Evolutionary conservation across 1,140 invertebrate species (phyloP).

Genomic region (Glossosoma conforme): DNA sequence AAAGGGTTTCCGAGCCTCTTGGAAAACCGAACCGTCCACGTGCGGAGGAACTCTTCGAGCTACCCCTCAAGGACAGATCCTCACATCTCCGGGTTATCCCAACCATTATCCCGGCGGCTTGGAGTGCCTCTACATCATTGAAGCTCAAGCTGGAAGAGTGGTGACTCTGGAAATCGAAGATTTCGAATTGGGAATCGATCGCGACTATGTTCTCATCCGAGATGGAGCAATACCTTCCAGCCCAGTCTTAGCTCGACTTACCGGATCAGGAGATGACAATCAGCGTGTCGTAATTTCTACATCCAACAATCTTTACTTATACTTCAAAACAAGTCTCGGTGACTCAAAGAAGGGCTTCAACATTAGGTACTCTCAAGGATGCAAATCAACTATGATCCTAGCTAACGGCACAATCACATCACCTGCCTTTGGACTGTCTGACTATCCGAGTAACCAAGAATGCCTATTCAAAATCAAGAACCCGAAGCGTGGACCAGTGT

Average conservation of each 20-base stretch:
- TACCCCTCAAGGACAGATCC: slow-evolving; percentile 73
- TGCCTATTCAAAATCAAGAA: slow-evolving; percentile 85
- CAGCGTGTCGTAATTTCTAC: slow-evolving; percentile 87
- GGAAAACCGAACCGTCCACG: slow-evolving; percentile 88
- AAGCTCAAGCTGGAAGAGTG: slow-evolving; percentile 81
- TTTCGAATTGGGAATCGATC: slow-evolving; percentile 77
- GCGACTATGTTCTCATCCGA: slow-evolving; percentile 84
- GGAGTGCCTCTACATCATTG: slow-evolving; percentile 89
- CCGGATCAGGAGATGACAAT: slow-evolving; percentile 72
- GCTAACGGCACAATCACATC: slow-evolving; percentile 81
- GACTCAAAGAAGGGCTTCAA: slow-evolving; percentile 88
- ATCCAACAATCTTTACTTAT: slow-evolving; percentile 82
- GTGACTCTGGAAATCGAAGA: slow-evolving; percentile 88
- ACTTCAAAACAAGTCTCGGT: slow-evolving; percentile 85
- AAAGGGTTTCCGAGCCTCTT: slow-evolving; percentile 88
- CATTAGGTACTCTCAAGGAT: slow-evolving; percentile 85
- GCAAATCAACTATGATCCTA: slow-evolving; percentile 72
- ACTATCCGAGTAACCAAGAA: slow-evolving; percentile 90
- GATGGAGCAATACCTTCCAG: slow-evolving; percentile 85
- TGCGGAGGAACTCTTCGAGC: slow-evolving; percentile 82
- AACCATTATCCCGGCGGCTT: slow-evolving; percentile 88
- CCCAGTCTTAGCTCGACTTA: slow-evolving; percentile 74
- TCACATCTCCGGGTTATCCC: slow-evolving; percentile 88
- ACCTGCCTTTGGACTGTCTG: slow-evolving; percentile 75
- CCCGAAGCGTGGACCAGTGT: slow-evolving; percentile 75